These are phyloP conservation scores for Drosophila ezoana DNA, from an alignment of 2,888 invertebrate species.

Conservation along the genomic window DNA sequence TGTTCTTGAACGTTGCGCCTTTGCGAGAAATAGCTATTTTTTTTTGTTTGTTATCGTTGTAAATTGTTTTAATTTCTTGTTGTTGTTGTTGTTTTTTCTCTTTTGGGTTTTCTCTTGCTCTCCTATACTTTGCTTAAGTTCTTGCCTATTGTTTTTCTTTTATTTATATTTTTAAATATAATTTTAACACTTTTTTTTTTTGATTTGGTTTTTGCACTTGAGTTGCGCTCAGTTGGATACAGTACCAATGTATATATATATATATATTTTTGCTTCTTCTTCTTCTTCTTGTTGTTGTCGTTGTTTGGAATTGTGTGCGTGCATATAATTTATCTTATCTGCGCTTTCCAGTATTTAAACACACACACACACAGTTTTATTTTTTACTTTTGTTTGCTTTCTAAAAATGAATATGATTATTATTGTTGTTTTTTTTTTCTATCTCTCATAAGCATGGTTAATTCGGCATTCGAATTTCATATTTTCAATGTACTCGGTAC, in stretches of 20 bases:
- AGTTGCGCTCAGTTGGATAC: conserved; percentile 45
- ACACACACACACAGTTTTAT: conserved; percentile 54
- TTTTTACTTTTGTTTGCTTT: conserved; percentile 35
- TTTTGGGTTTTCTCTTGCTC: conserved; percentile 6
- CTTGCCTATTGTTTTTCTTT: conserved; percentile 13
- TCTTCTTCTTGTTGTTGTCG: conserved; percentile 12
- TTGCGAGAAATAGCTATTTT: conserved; percentile 62
- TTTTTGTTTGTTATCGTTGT: conserved; percentile 34
- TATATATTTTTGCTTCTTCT: conserved; percentile 21
- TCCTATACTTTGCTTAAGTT: conserved; percentile 35
- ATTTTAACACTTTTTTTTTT: conserved; percentile 37
- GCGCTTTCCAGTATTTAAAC: conserved; percentile 75
- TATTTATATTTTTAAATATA: neutral
- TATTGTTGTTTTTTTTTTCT: conserved; percentile 5
- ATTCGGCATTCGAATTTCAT: conserved; percentile 30
- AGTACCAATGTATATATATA: conserved; percentile 49
- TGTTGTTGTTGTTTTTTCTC: neutral
- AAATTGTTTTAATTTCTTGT: neutral
- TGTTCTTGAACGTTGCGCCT: conserved; percentile 76
- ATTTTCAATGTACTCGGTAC: conserved; percentile 23
- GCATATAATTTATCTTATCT: conserved; percentile 72
- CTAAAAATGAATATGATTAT: conserved; percentile 49
- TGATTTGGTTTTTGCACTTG: conserved; percentile 48
- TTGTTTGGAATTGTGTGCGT: conserved; percentile 34
- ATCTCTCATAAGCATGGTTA: conserved; percentile 40